Evolutionary conservation across 1,140 invertebrate species (phyloP).

Genomic region (Zaprionus capensis): DNA sequence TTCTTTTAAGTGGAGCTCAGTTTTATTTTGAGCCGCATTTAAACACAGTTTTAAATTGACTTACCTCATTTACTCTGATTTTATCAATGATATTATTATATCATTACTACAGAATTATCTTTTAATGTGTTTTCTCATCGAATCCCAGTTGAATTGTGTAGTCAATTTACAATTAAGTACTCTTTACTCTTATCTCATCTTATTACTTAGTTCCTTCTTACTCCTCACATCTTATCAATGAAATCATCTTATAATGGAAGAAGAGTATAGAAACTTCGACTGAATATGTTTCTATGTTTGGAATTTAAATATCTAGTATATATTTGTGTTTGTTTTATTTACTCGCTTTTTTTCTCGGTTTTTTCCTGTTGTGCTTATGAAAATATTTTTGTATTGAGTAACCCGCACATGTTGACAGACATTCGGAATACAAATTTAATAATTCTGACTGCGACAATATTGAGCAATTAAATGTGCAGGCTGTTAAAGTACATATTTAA

Average conservation of each 20-base stretch:
- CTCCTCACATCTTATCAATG: not conserved
- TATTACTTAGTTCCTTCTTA: too few relatives aligned
- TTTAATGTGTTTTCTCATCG: not conserved
- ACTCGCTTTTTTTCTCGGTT: conserved; percentile 25
- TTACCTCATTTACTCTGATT: too few relatives aligned
- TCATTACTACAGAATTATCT: not conserved
- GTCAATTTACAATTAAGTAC: not conserved
- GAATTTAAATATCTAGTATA: conserved; percentile 43
- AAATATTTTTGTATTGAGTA: conserved; percentile 66
- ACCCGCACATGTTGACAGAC: conserved; percentile 32
- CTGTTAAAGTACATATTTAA: not conserved
- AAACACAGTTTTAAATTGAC: too few relatives aligned
- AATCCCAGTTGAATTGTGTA: not conserved
- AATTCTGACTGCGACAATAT: conserved; percentile 18
- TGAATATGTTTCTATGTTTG: conserved; percentile 25
- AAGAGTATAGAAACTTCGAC: not conserved
- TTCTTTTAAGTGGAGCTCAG: not conserved
- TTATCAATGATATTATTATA: too few relatives aligned
- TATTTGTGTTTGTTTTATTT: conserved; percentile 40
- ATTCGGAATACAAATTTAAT: conserved; percentile 23
- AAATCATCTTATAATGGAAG: not conserved
- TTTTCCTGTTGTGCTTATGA: conserved; percentile 29
- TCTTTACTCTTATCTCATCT: too few relatives aligned
- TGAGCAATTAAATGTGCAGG: not conserved
- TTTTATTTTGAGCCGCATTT: too few relatives aligned